These are phyloP conservation scores for Lepidotrigona ventralis DNA, from an alignment of 1,140 invertebrate genomes.

Conservation along the genomic window DNA sequence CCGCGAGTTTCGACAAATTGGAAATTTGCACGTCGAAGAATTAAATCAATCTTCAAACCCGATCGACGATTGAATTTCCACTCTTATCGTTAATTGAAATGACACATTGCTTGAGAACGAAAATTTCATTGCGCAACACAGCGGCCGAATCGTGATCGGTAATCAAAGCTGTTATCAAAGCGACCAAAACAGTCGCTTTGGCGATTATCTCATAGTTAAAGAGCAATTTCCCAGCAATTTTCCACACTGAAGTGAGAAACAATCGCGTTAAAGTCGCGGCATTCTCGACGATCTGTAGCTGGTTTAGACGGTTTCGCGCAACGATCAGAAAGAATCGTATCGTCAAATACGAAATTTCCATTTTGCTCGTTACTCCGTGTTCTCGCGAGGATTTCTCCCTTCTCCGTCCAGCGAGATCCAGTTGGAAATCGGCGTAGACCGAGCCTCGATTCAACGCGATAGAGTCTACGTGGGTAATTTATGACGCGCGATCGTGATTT, in stretches of 20 bases:
- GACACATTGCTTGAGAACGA: neutral
- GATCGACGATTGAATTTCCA: neutral
- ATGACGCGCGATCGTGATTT: conserved; percentile 24
- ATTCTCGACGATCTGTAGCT: too few species aligned
- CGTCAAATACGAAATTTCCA: too few species aligned
- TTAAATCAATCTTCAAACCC: neutral
- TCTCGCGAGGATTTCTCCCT: conserved; percentile 1
- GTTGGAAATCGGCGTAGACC: conserved; percentile 39
- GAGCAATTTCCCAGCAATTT: conserved; percentile 1
- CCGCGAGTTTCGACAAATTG: neutral
- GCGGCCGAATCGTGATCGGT: too few species aligned
- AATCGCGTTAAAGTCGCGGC: too few species aligned
- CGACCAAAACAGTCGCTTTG: neutral
- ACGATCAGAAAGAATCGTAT: too few species aligned
- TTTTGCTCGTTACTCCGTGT: neutral
- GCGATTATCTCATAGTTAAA: neutral
- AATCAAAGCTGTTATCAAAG: neutral
- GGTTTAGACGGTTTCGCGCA: too few species aligned
- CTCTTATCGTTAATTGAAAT: neutral
- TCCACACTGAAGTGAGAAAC: neutral
- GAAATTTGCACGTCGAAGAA: neutral
- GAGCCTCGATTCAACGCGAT: conserved; percentile 7
- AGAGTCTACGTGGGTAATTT: conserved; percentile 19
- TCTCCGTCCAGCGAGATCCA: neutral
- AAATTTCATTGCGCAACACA: neutral